phyloP scores from a whole-genome alignment of 2,797 vertebrate genomes.

The Picus viridis region DNA sequence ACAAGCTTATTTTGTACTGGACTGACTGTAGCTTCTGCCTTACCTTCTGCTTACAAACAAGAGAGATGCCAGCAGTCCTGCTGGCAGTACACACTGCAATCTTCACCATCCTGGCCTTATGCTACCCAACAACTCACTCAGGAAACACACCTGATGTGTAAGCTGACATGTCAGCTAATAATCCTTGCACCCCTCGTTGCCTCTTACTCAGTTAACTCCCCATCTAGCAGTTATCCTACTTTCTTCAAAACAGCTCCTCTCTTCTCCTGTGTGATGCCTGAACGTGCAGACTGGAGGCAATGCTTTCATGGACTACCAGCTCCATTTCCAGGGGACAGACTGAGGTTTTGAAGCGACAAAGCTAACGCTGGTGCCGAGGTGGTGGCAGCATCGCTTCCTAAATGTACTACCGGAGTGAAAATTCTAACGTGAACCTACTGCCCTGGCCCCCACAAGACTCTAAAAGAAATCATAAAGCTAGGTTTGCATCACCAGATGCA shows the following conservation, averaged over 20 bases:
- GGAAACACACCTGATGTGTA: neutral
- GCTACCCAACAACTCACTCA: neutral
- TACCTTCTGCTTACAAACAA: neutral
- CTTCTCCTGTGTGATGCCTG: neutral
- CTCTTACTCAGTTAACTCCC: neutral
- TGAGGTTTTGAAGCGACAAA: neutral
- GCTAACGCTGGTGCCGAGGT: neutral
- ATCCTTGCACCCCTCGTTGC: neutral
- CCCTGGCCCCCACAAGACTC: neutral
- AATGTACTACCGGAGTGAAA: neutral
- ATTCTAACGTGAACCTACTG: neutral
- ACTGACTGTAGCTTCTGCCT: neutral
- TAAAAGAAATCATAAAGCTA: neutral
- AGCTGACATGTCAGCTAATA: too few relatives aligned
- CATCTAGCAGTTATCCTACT: neutral
- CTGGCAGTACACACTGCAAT: neutral
- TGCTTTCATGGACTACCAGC: neutral
- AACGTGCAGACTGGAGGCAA: neutral
- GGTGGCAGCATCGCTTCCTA: neutral
- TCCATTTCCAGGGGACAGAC: neutral
- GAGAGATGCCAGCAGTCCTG: neutral
- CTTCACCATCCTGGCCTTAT: neutral
- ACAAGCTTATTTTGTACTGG: neutral
- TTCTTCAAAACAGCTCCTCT: neutral
- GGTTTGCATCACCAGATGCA: neutral